Percentiles rank a stretch among this genome's conserved stretches.
These are phyloP conservation scores for Agriopis aurantiaria DNA, from an alignment of 2,888 invertebrate species.

Conservation along the genomic window DNA sequence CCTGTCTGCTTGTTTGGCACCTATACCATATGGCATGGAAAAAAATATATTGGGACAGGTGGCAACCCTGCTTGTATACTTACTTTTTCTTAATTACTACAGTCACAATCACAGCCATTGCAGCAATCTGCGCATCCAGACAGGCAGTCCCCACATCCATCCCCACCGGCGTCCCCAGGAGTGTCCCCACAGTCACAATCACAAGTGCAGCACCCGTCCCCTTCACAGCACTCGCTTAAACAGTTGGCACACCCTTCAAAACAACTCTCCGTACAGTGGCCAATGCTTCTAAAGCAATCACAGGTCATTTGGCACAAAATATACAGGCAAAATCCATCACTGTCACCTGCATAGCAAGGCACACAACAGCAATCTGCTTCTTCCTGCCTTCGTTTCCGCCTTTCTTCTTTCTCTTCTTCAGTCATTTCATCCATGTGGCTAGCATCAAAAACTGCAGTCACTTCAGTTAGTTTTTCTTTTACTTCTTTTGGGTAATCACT, in stretches of 20 bases:
- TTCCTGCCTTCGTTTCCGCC: slow-evolving; percentile 8
- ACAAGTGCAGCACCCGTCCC: slow-evolving; percentile 22
- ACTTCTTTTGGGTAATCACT: not conserved
- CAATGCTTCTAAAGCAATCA: slow-evolving; percentile 45
- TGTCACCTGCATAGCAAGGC: slow-evolving; percentile 28
- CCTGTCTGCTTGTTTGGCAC: too few species aligned
- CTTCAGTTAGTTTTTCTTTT: slow-evolving; percentile 15
- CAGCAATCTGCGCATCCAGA: slow-evolving; percentile 36
- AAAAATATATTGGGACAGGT: too few species aligned
- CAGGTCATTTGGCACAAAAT: slow-evolving; percentile 47
- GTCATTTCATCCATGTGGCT: slow-evolving; percentile 15
- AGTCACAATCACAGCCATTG: slow-evolving; percentile 26
- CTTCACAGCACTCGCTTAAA: slow-evolving; percentile 52
- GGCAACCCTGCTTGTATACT: too few species aligned
- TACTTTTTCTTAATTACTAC: not conserved
- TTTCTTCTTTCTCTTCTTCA: slow-evolving; percentile 31
- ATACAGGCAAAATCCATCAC: slow-evolving; percentile 45
- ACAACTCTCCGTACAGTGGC: slow-evolving; percentile 51
- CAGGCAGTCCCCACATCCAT: slow-evolving; percentile 12
- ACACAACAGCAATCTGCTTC: slow-evolving; percentile 50
- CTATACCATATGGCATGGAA: too few species aligned
- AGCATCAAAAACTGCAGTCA: slow-evolving; percentile 21
- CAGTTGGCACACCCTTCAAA: slow-evolving; percentile 53
- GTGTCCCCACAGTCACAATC: slow-evolving; percentile 19
- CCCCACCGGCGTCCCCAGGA: slow-evolving; percentile 17